A percentile compares a stretch with the other conserved stretches of the same genome.
Conservation (phyloP, 2,113 vertebrate genomes). For the Apteryx mantelli region DNA sequence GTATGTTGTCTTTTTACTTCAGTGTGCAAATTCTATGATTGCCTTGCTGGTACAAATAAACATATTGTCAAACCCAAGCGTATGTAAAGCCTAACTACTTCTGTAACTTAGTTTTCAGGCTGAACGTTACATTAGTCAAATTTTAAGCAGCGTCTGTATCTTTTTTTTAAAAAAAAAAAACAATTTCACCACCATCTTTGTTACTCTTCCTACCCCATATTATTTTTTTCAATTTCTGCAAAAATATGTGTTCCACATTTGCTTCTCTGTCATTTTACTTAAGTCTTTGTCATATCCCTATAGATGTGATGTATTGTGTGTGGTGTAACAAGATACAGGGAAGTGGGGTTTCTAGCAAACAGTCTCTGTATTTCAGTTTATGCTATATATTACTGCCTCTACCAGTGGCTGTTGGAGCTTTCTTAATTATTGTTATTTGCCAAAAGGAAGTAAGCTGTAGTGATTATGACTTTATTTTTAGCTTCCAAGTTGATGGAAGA, state of each 20-base stretch:
- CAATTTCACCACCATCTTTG: fast-evolving
- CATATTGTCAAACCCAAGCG: fast-evolving
- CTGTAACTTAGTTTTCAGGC: background rate
- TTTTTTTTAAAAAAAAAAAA: background rate
- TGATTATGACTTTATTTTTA: background rate
- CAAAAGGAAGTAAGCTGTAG: background rate
- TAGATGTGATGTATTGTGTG: background rate
- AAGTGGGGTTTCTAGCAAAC: background rate
- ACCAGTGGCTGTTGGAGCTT: background rate
- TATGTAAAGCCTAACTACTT: background rate
- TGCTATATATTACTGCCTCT: background rate
- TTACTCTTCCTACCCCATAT: background rate
- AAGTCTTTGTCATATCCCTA: background rate
- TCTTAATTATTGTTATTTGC: background rate
- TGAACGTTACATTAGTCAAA: background rate
- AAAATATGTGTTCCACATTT: background rate
- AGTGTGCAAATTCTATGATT: background rate
- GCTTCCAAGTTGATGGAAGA: background rate
- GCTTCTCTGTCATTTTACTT: background rate
- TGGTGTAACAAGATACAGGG: background rate
- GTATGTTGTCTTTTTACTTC: fast-evolving
- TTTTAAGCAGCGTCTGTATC: background rate
- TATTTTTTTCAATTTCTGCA: background rate
- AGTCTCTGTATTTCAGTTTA: background rate
- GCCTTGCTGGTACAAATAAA: background rate